These are phyloP conservation scores for Drosophila parabipectinata DNA, from an alignment of 1,140 invertebrate genomes.

Conservation along the genomic window DNA sequence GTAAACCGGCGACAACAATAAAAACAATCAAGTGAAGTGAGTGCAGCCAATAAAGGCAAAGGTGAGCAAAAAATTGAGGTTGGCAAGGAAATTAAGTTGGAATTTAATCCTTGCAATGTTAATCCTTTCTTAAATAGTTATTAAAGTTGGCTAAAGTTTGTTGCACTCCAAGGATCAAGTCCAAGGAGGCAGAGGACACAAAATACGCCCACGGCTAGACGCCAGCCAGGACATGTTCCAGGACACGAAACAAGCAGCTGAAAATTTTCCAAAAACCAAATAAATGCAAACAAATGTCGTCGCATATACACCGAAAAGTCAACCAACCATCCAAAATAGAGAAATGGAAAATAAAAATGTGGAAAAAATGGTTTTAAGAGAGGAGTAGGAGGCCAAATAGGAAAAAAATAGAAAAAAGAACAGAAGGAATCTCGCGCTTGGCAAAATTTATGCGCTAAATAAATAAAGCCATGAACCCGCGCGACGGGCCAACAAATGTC, in stretches of 20 bases:
- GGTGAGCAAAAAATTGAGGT: not conserved
- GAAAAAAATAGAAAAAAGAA: conserved; percentile 8
- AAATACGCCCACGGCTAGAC: conserved; percentile 66
- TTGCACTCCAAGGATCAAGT: conserved; percentile 14
- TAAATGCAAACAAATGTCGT: conserved; percentile 79
- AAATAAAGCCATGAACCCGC: conserved; percentile 79
- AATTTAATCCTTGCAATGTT: not conserved
- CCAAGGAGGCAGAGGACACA: conserved; percentile 3
- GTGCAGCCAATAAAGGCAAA: conserved; percentile 16
- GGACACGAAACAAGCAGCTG: conserved; percentile 8
- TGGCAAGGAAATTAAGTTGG: not conserved
- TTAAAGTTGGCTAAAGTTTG: conserved; percentile 3
- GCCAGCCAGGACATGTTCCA: conserved; percentile 27
- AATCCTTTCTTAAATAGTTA: no score
- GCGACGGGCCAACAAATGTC: conserved; percentile 58
- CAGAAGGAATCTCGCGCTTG: conserved; percentile 57
- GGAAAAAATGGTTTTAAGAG: conserved; percentile 14
- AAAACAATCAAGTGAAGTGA: conserved; percentile 54
- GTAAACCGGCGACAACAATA: conserved; percentile 62
- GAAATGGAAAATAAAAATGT: conserved; percentile 21
- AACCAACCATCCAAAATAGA: conserved; percentile 45
- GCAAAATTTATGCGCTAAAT: conserved; percentile 80
- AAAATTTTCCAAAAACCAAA: conserved; percentile 61
- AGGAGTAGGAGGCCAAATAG: not conserved
- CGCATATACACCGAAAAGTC: conserved; percentile 41